Evolutionary conservation across 1,140 invertebrate species (phyloP).

Genomic region (Pseudomyrmex cubaensis): DNA sequence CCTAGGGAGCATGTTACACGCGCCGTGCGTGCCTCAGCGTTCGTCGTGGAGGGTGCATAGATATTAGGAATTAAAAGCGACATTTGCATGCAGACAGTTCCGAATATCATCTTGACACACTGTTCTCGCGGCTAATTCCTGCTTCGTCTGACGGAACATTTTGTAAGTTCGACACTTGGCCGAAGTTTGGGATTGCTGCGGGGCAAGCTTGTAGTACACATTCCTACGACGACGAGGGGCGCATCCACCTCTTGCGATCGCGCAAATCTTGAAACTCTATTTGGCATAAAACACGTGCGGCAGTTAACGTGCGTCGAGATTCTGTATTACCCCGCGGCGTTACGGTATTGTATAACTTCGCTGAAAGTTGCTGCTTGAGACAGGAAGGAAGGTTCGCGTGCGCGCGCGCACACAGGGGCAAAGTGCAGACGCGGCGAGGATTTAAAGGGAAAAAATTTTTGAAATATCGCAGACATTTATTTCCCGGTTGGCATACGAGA

Average conservation of each 20-base stretch:
- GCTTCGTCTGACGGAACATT: constrained; percentile 46
- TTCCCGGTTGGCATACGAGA: no score
- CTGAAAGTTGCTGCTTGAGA: constrained; percentile 48
- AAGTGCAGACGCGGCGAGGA: constrained; percentile 35
- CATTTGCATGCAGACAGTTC: constrained; percentile 58
- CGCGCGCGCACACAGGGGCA: background rate
- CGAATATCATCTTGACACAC: constrained; percentile 61
- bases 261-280: constrained; percentile 59
- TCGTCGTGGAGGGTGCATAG: constrained; percentile 51
- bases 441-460: constrained; percentile 10
- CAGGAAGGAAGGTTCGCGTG: background rate
- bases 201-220: constrained; percentile 17
- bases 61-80: constrained; percentile 61
- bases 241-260: constrained; percentile 52
- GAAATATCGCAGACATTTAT: no score
- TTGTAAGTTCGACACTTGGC: constrained; percentile 53
- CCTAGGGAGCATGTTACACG: constrained; percentile 34
- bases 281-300: constrained; percentile 52
- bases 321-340: constrained; percentile 50
- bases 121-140: constrained; percentile 56
- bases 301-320: constrained; percentile 59
- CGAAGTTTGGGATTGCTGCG: constrained; percentile 34
- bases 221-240: constrained; percentile 14
- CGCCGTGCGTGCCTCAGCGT: constrained; percentile 27
- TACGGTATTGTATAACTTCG: constrained; percentile 54